Base-by-base conservation (phyloP, 2,113 vertebrate species). In the Rhinichthys klamathensis region DNA sequence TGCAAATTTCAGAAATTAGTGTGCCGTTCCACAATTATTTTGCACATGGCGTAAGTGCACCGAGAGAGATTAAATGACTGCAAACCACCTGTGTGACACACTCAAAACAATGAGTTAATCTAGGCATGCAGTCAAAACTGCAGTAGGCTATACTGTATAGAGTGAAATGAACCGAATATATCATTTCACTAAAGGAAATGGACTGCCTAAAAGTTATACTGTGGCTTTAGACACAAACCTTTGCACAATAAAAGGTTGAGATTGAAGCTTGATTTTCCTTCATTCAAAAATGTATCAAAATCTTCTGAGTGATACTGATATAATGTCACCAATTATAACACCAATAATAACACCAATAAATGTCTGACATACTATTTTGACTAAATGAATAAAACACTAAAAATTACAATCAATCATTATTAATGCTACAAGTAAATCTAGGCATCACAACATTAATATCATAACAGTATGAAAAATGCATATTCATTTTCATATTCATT, bases 1-100 rank as follows among this genome's bases (percentile, higher is more conserved):
- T 60, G 63, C 84, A 80, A 83, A 91, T 83, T 74, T 87, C 58
- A 60, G 76, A 78, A 88, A 87, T 88, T 84, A 89, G 77, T 77
- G 67, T 78, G 61, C 56, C 78, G 56, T 84, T 83, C 73, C 44
- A 70, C 73, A 67, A 63, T 86, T 76, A 85, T 84, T 86, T 76
- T 58, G 38, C 84, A 84, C 73, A 69, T 51, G 51, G 81, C 46
- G 82, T 23, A 49, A 74, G 76, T 44, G 15, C 10, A n/a, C 80
- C 1, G 51, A 69, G 51, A 84, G 67, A 76, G 70, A 84, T 74
- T 75, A 79, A 81, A 89, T 78, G 82, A 82, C 86, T 67, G 83
- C 80, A 75, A 76, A 74, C 46, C 80, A 83, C 70, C 51, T 35
- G 61, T 83, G 86, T 60, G 51, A n/a, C 27, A 49, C 16, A 13